Evolutionary conservation across 2,797 vertebrate genomes (phyloP).

Genomic region (Microtus obscurus): DNA sequence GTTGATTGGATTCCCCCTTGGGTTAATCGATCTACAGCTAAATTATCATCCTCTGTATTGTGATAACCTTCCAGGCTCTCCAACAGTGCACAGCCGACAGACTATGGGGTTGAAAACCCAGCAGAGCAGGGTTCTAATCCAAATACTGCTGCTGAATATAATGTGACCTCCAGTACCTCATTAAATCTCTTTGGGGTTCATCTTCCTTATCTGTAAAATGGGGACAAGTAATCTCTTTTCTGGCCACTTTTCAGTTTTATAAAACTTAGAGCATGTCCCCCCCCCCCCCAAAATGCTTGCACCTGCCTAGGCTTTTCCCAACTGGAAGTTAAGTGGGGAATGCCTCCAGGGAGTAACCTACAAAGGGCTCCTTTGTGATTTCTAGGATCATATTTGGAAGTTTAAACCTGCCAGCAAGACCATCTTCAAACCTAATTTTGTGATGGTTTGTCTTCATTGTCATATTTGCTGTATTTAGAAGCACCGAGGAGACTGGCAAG

Average conservation of each 20-base stretch:
- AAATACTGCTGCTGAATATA: constrained; percentile 18
- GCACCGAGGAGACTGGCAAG: not conserved
- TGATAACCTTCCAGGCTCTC: constrained; percentile 55
- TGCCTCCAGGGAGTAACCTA: no score
- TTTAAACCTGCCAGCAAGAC: not conserved
- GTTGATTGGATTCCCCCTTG: constrained; percentile 62
- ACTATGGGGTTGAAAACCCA: not conserved
- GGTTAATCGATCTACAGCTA: constrained; percentile 63
- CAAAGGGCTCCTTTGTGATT: not conserved
- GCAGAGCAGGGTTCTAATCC: constrained; percentile 31
- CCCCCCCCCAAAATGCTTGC: not conserved
- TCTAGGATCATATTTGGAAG: not conserved
- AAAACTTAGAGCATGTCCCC: not conserved
- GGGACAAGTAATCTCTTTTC: constrained; percentile 59
- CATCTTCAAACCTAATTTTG: not conserved
- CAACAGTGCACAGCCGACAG: not conserved
- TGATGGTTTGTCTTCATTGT: not conserved
- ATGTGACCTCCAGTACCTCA: not conserved
- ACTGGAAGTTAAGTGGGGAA: not conserved
- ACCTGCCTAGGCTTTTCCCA: not conserved
- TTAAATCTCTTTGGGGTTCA: constrained; percentile 54
- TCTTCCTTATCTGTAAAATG: constrained; percentile 79
- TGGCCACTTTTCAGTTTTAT: constrained; percentile 40
- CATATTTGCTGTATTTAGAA: not conserved
- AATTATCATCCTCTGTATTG: constrained; percentile 58